Evolutionary conservation across 2,113 vertebrate species (phyloP).

Genomic region (Pseudois nayaur): DNA sequence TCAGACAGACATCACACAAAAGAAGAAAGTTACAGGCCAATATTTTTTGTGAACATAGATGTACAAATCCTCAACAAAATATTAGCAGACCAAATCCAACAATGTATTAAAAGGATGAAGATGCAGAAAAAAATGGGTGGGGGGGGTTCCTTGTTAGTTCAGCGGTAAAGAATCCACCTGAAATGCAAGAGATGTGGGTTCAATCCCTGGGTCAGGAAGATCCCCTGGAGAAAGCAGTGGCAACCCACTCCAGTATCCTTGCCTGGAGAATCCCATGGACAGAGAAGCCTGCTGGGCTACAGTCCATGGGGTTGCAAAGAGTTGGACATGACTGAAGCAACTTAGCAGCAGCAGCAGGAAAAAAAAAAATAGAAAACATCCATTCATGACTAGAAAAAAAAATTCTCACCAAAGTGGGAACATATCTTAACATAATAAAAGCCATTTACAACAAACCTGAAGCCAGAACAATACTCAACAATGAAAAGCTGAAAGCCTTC

Average conservation of each 20-base stretch:
- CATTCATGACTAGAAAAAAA: background rate
- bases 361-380: background rate
- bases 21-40: background rate
- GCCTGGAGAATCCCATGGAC: background rate
- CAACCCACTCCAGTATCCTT: background rate
- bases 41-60: background rate
- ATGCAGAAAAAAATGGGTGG: accelerated
- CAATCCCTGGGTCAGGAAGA: background rate
- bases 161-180: accelerated
- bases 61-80: background rate
- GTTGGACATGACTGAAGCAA: background rate
- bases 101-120: background rate
- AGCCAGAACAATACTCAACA: background rate
- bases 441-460: background rate
- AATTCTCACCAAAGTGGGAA: background rate
- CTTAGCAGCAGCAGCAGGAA: background rate
- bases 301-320: background rate
- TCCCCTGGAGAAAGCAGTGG: background rate
- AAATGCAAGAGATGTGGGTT: background rate
- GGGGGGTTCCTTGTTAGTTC: background rate
- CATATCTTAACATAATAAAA: background rate
- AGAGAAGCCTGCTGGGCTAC: background rate
- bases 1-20: background rate
- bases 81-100: background rate
- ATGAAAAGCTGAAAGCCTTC: background rate